Percentiles rank a stretch among this genome's conserved stretches.
These are phyloP conservation scores for Girardia tigrina DNA, from an alignment of 2,888 invertebrate species.

Conservation along the genomic window DNA sequence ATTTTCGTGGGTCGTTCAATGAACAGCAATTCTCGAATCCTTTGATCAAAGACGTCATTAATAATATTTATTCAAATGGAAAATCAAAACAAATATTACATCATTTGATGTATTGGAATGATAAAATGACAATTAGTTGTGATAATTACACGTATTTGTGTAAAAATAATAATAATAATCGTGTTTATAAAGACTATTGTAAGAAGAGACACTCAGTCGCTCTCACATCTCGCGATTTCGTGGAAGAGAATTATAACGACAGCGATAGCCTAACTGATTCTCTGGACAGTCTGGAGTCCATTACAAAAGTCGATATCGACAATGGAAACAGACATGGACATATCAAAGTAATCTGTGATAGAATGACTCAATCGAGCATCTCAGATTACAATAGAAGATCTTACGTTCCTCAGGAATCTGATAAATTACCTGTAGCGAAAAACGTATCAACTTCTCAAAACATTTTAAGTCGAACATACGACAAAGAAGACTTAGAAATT, in stretches of 20 bases:
- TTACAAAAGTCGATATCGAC: background rate
- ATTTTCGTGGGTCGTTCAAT: background rate
- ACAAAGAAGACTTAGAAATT: slow-evolving; percentile 13
- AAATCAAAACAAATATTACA: background rate
- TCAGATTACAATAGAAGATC: background rate
- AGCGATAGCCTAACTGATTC: background rate
- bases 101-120: slow-evolving; percentile 20
- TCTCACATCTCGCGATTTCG: background rate
- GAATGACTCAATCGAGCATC: slow-evolving; percentile 16
- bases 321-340: background rate
- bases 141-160: slow-evolving; percentile 9
- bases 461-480: background rate
- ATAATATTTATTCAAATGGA: background rate
- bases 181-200: too few relatives aligned
- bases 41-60: background rate
- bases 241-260: too few relatives aligned
- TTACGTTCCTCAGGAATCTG: background rate
- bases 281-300: background rate
- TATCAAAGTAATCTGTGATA: background rate
- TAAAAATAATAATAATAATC: too few relatives aligned
- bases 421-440: background rate
- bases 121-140: slow-evolving; percentile 6
- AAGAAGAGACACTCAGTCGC: background rate
- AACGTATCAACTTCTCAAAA: background rate
- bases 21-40: background rate